phyloP scores from a whole-genome alignment of 2,888 invertebrate species.

The Globia sparganii region DNA sequence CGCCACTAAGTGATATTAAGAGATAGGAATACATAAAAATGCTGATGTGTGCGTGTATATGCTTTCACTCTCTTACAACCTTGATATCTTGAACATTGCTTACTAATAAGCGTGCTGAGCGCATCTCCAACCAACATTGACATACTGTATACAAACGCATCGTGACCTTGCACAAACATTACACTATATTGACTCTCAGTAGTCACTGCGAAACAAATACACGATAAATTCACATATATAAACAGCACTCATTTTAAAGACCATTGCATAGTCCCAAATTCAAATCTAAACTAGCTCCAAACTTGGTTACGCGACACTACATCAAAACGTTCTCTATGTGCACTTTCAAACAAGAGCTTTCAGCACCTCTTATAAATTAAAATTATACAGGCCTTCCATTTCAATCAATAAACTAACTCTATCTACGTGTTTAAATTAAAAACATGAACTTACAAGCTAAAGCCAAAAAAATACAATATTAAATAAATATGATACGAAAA shows the following conservation, averaged over 20 bases:
- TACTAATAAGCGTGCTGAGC: conserved; percentile 3
- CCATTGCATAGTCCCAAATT: conserved; percentile 60
- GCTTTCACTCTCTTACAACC: neutral
- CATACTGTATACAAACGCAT: conserved; percentile 23
- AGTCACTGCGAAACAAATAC: conserved; percentile 44
- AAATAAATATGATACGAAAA: conserved; percentile 47
- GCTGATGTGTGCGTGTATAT: conserved; percentile 3
- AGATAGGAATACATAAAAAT: conserved; percentile 2
- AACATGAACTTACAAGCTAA: conserved; percentile 46
- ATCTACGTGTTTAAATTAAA: conserved; percentile 26
- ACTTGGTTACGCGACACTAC: conserved; percentile 24
- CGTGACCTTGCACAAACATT: conserved; percentile 23
- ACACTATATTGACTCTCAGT: conserved; percentile 25
- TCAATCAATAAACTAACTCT: conserved; percentile 32
- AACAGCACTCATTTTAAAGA: conserved; percentile 54
- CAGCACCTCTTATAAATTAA: conserved; percentile 49
- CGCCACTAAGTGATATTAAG: neutral
- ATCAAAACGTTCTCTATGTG: conserved; percentile 25
- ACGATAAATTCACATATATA: conserved; percentile 56
- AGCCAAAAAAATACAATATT: conserved; percentile 39
- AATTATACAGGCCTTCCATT: conserved; percentile 52
- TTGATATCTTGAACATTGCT: conserved; percentile 3
- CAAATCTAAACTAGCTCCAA: conserved; percentile 50
- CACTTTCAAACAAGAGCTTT: conserved; percentile 42
- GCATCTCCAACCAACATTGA: conserved; percentile 22